phyloP scores from a whole-genome alignment of 2,113 vertebrate species.

The Hippocampus mohnikei region DNA sequence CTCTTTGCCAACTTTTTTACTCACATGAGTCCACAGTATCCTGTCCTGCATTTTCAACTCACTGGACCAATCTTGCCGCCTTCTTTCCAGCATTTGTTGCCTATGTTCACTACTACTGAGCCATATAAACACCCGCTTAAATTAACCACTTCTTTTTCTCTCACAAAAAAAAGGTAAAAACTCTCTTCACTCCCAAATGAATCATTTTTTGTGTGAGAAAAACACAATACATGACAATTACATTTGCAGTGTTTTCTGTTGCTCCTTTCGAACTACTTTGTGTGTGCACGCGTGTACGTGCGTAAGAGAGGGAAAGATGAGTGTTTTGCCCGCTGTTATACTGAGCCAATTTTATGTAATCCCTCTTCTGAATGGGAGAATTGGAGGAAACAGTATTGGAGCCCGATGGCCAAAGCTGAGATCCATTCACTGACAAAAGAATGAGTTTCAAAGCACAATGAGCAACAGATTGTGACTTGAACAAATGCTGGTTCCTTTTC shows the following conservation, averaged over 20 bases:
- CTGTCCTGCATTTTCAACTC: not conserved
- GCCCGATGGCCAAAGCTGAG: constrained; percentile 43
- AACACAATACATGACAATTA: not conserved
- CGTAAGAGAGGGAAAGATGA: not conserved
- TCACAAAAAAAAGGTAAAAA: no score
- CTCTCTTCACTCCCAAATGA: not conserved
- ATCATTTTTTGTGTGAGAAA: not conserved
- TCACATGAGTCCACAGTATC: not conserved
- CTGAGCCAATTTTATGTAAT: constrained; percentile 61
- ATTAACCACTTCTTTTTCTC: no score
- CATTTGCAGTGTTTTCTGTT: not conserved
- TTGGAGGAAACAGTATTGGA: constrained; percentile 35
- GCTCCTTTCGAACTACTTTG: not conserved
- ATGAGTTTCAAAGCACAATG: constrained; percentile 30
- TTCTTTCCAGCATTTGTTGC: no score
- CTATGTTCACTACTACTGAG: no score
- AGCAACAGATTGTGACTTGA: constrained; percentile 38
- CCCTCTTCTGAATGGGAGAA: constrained; percentile 51
- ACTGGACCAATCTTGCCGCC: not conserved
- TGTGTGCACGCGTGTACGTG: not conserved
- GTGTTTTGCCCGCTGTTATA: constrained; percentile 46
- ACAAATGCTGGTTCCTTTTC: constrained; percentile 36
- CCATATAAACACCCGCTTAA: no score
- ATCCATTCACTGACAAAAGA: constrained; percentile 47
- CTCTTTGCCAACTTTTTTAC: no score